These are phyloP conservation scores for Eilema depressum DNA, from an alignment of 2,888 invertebrate genomes.

Conservation along the genomic window DNA sequence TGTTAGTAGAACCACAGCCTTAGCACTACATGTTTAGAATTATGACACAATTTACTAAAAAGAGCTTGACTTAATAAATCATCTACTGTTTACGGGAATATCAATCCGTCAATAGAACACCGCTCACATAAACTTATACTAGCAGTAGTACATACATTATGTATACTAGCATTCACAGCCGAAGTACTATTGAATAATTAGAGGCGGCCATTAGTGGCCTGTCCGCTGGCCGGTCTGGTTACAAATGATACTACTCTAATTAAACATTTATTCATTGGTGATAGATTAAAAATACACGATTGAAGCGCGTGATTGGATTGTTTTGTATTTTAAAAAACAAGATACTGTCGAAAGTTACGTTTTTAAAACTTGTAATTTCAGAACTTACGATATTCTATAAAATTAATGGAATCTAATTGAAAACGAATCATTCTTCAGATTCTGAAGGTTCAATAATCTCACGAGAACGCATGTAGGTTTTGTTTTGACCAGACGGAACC, in stretches of 20 bases:
- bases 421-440: no score
- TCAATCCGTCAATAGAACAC: not conserved
- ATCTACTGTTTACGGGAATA: not conserved
- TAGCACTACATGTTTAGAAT: no score
- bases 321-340: not conserved
- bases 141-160: conserved; percentile 21
- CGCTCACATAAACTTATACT: conserved; percentile 13
- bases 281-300: conserved; percentile 26
- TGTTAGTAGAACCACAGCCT: no score
- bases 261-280: conserved; percentile 40
- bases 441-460: no score
- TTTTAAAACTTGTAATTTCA: no score
- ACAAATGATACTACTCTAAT: conserved; percentile 45
- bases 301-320: not conserved
- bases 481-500: no score
- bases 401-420: no score
- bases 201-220: conserved; percentile 42
- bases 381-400: no score
- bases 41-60: no score
- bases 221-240: conserved; percentile 36
- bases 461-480: no score
- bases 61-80: no score
- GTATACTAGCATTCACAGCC: conserved; percentile 16
- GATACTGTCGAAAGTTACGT: not conserved
- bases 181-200: conserved; percentile 45